A percentile compares a stretch with the other conserved stretches of the same genome.
Evolutionary conservation across 2,113 vertebrate genomes (phyloP).

Genomic region (Podarcis cretensis): DNA sequence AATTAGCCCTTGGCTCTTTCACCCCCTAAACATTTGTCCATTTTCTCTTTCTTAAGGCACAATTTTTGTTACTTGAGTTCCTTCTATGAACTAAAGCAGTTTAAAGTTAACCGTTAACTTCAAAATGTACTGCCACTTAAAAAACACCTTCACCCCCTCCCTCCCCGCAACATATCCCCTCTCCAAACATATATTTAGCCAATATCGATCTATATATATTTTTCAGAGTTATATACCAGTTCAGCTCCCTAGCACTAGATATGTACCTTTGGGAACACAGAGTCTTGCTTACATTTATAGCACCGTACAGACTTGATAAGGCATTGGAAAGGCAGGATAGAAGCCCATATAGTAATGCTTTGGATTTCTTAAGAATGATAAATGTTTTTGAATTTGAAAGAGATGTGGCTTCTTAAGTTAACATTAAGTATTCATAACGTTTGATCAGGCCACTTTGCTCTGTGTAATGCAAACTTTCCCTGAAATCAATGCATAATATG

Average conservation of each 20-base stretch:
- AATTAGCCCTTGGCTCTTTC: no score
- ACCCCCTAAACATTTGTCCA: no score
- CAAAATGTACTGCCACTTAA: no score
- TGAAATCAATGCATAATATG: slow-evolving; percentile 46
- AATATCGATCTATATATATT: background rate
- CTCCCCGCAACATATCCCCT: no score
- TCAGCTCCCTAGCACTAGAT: background rate
- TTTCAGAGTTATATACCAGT: background rate
- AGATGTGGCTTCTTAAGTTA: background rate
- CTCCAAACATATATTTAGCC: background rate
- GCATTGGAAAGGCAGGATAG: background rate
- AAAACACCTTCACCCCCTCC: no score
- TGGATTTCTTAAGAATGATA: background rate
- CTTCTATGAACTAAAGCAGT: no score
- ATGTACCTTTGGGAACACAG: background rate
- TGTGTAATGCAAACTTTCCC: slow-evolving; percentile 15
- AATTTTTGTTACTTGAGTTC: no score
- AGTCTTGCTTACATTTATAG: background rate
- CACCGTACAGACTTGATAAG: background rate
- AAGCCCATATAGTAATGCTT: background rate
- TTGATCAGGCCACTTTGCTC: background rate
- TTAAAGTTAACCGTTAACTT: no score
- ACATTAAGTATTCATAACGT: background rate
- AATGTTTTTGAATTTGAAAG: background rate
- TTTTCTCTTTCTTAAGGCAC: no score